These are phyloP conservation scores for Cloeon dipterum DNA, from an alignment of 2,888 invertebrate species.

Conservation along the genomic window DNA sequence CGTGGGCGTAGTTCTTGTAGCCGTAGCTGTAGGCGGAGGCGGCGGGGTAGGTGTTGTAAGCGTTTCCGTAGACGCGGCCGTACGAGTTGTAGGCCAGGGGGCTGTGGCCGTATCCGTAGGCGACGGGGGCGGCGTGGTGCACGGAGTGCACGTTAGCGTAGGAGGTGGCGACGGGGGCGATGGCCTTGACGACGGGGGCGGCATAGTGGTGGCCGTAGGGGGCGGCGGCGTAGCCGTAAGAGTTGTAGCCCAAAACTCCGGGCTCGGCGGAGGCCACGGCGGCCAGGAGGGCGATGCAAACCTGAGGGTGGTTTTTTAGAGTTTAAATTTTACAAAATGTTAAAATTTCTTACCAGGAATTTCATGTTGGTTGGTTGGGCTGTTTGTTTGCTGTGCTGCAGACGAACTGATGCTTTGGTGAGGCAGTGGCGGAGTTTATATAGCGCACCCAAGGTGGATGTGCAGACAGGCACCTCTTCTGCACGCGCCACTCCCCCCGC, in stretches of 20 bases:
- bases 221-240: conserved; percentile 1
- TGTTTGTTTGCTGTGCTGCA: too few relatives aligned
- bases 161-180: conserved; percentile 5
- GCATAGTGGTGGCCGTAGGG: not conserved
- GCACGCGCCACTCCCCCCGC: too few relatives aligned
- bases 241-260: not conserved
- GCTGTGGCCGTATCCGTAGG: not conserved
- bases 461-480: too few relatives aligned
- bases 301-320: not conserved
- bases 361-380: conserved; percentile 5
- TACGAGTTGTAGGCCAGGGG: not conserved
- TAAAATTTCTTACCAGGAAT: conserved; percentile 6
- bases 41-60: not conserved
- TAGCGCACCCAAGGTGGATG: too few relatives aligned
- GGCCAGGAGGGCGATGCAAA: conserved; percentile 3
- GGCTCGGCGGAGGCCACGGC: conserved; percentile 3
- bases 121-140: conserved; percentile 3
- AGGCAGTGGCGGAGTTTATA: too few relatives aligned
- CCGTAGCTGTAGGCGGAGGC: not conserved
- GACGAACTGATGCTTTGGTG: too few relatives aligned
- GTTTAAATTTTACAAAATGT: too few relatives aligned
- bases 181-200: conserved; percentile 2
- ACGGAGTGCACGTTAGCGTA: conserved; percentile 6
- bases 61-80: not conserved
- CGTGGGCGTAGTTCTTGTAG: not conserved